phyloP scores from a whole-genome alignment of 92 coral and sea anemone species.

The Porites rus region DNA sequence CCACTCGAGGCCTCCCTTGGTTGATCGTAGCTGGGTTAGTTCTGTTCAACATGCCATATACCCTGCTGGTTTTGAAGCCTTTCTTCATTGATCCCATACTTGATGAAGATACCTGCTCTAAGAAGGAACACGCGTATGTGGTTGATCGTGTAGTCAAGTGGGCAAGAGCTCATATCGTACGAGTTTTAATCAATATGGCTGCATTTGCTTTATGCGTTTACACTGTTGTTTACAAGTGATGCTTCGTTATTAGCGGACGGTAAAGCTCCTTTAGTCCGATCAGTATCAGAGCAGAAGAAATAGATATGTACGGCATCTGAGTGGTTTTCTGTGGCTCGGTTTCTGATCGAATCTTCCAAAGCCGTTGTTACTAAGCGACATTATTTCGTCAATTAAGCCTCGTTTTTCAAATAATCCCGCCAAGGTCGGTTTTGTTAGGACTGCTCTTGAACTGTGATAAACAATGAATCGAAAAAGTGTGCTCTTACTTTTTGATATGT shows the following conservation, averaged over 20 bases:
- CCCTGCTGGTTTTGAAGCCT: slow-evolving; percentile 65
- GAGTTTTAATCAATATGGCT: slow-evolving; percentile 49
- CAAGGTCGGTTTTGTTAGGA: no score
- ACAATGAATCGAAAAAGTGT: no score
- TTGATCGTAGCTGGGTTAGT: slow-evolving; percentile 68
- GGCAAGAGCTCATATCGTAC: slow-evolving; percentile 58
- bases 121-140: slow-evolving; percentile 65
- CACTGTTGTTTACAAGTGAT: slow-evolving; percentile 21
- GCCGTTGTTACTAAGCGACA: no score
- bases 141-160: slow-evolving; percentile 53
- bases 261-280: no score
- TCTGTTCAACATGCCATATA: slow-evolving; percentile 62
- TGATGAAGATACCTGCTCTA: slow-evolving; percentile 54
- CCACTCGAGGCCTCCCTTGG: slow-evolving; percentile 69
- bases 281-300: no score
- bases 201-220: slow-evolving; percentile 60
- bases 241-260: not conserved
- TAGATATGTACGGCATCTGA: no score
- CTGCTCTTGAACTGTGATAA: no score
- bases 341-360: no score
- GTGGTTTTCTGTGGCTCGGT: no score
- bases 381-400: no score
- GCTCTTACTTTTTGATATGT: no score
- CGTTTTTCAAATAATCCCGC: no score
- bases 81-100: slow-evolving; percentile 70